Evolutionary conservation across 2,113 vertebrate genomes (phyloP).

Genomic region (Bambusicola thoracicus): DNA sequence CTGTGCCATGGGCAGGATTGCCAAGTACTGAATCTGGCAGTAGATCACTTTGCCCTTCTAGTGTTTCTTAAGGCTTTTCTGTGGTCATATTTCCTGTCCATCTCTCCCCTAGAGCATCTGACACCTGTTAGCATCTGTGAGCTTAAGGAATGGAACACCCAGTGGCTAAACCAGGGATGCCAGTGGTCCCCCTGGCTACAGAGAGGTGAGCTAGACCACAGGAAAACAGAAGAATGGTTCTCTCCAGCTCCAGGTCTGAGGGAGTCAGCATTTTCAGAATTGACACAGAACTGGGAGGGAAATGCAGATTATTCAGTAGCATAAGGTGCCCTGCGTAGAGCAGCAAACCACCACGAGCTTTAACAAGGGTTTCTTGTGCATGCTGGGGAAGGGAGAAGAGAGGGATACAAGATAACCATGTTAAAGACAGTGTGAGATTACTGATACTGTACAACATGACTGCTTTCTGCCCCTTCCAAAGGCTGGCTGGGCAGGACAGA

Average conservation of each 20-base stretch:
- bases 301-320: not conserved
- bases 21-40: no score
- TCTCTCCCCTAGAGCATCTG: not conserved
- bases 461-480: not conserved
- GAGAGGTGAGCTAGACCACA: rapidly evolving
- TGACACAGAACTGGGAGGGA: not conserved
- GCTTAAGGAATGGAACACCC: not conserved
- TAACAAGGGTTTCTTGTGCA: slow-evolving; percentile 14
- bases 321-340: not conserved
- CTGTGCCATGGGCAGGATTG: no score
- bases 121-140: rapidly evolving
- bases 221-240: not conserved
- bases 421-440: slow-evolving; percentile 46
- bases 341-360: slow-evolving; percentile 5
- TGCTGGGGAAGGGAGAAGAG: slow-evolving; percentile 17
- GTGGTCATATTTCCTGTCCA: not conserved
- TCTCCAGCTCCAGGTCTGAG: not conserved
- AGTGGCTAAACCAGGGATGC: not conserved
- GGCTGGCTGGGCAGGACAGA: not conserved
- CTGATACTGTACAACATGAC: not conserved
- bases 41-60: not conserved
- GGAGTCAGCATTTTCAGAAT: not conserved
- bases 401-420: slow-evolving; percentile 18
- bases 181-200: not conserved
- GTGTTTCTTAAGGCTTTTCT: not conserved